These are phyloP conservation scores for Eolophus roseicapilla DNA, from an alignment of 2,113 vertebrate species.

Conservation along the genomic window DNA sequence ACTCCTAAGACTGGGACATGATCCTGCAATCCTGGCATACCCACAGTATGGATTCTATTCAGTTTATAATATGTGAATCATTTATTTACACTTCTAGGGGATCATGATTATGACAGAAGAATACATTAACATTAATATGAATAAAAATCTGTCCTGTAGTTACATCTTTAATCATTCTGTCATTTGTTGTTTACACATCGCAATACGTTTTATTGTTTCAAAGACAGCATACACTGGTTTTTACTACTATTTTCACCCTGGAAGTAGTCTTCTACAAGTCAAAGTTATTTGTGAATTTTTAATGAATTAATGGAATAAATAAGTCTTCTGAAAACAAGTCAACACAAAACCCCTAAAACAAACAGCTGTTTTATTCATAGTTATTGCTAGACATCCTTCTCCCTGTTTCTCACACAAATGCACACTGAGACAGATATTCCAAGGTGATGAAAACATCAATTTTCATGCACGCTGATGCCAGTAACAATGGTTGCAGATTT, in stretches of 20 bases:
- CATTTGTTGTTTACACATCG: neutral
- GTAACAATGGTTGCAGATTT: neutral
- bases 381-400: neutral
- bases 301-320: neutral
- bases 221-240: neutral
- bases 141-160: neutral
- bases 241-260: neutral
- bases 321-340: neutral
- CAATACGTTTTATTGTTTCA: neutral
- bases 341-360: neutral
- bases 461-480: neutral
- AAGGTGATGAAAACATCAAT: neutral
- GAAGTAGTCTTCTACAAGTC: neutral
- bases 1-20: neutral
- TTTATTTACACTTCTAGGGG: neutral
- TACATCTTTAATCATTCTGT: neutral
- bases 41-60: neutral
- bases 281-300: neutral
- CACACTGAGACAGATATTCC: neutral
- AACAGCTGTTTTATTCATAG: neutral
- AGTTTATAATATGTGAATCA: neutral
- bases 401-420: neutral
- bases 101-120: neutral
- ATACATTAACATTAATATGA: neutral
- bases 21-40: neutral